These are phyloP conservation scores for Maniola hyperantus DNA, from an alignment of 2,888 invertebrate genomes.

Conservation along the genomic window DNA sequence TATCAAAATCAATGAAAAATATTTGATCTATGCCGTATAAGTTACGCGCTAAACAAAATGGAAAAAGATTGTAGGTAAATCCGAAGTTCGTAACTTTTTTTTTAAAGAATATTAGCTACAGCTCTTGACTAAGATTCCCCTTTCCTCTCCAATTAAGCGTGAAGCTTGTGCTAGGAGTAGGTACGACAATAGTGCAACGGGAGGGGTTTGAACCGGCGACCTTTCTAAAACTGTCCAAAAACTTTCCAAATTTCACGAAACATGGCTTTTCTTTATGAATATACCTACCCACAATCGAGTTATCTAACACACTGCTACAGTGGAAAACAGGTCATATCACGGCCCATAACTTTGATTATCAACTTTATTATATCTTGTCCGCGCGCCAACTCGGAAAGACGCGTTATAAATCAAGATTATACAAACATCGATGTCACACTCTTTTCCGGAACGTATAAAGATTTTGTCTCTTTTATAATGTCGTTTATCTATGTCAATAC, in stretches of 20 bases:
- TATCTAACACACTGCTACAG: slow-evolving; percentile 2
- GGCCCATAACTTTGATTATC: slow-evolving; percentile 11
- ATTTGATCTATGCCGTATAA: too few species aligned
- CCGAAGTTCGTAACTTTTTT: too few species aligned
- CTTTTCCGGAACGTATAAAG: slow-evolving; percentile 11
- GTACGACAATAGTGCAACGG: too few species aligned
- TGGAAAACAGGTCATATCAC: slow-evolving; percentile 12
- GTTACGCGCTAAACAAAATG: too few species aligned
- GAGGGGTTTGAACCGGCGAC: too few species aligned
- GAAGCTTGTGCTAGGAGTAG: too few species aligned
- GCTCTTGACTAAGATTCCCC: too few species aligned
- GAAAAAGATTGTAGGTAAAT: too few species aligned
- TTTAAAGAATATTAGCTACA: too few species aligned
- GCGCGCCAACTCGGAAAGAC: slow-evolving; percentile 8
- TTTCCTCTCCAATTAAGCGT: too few species aligned
- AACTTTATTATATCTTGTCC: slow-evolving; percentile 10
- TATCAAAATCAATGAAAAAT: too few species aligned
- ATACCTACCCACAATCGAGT: neutral
- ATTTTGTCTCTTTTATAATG: neutral
- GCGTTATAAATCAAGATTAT: slow-evolving; percentile 10
- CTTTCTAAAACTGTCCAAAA: too few species aligned
- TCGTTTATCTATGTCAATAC: neutral
- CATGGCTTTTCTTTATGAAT: neutral
- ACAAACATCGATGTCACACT: neutral
- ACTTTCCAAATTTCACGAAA: neutral